These are phyloP conservation scores for Chloroceryle amazona DNA, from an alignment of 2,797 vertebrate species.

Conservation along the genomic window DNA sequence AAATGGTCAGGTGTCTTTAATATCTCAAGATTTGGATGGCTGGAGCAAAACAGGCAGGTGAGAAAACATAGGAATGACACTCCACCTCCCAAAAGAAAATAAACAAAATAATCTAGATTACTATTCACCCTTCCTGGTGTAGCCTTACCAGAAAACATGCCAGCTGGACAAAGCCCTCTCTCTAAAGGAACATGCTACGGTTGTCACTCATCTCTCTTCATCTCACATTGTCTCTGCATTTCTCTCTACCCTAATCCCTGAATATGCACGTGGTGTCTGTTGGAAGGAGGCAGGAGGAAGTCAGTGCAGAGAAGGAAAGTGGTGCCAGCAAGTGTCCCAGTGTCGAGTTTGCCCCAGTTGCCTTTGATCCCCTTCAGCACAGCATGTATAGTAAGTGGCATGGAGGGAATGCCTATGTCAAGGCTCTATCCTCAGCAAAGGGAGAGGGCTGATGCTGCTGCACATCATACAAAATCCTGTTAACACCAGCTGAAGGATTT, in stretches of 20 bases:
- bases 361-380: background rate
- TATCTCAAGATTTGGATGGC: background rate
- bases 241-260: background rate
- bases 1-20: background rate
- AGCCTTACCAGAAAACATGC: background rate
- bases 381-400: background rate
- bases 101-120: accelerated
- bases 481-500: background rate
- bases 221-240: accelerated
- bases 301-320: background rate
- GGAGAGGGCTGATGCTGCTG: background rate
- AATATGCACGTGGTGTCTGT: accelerated
- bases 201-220: background rate
- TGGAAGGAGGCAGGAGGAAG: background rate
- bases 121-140: background rate
- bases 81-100: background rate
- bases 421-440: background rate
- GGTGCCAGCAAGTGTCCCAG: background rate
- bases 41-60: background rate
- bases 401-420: accelerated
- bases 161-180: background rate
- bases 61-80: background rate
- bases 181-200: background rate
- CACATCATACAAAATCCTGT: accelerated
- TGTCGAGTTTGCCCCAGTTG: background rate